Conservation (phyloP, 1,140 invertebrate species). For the Whitmania pigra region DNA sequence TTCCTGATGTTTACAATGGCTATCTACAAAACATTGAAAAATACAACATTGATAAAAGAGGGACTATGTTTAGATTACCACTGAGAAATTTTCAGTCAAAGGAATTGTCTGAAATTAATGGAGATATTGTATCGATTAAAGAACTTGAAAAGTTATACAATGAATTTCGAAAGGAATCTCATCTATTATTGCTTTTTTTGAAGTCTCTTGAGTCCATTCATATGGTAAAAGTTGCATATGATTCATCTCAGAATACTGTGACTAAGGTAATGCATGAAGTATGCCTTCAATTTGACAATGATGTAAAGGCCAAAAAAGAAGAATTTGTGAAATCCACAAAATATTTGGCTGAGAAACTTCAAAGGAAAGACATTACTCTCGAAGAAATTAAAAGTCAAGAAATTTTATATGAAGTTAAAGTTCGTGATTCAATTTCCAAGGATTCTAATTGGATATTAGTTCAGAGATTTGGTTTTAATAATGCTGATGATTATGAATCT, state of each 20-base stretch:
- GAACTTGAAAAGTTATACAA: conserved; percentile 26
- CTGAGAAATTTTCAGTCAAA: conserved; percentile 19
- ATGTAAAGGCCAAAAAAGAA: background rate
- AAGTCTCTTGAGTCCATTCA: background rate
- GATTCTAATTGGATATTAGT: conserved; percentile 26
- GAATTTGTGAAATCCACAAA: background rate
- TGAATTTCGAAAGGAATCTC: conserved; percentile 3
- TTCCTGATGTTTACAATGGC: conserved; percentile 29
- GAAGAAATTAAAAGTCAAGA: background rate
- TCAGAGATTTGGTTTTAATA: conserved; percentile 30
- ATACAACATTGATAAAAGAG: background rate
- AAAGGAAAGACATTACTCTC: background rate
- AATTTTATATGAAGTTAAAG: conserved; percentile 3
- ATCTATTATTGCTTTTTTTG: conserved; percentile 3
- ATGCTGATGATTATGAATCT: conserved; percentile 20
- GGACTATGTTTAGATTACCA: conserved; percentile 24
- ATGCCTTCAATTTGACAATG: background rate
- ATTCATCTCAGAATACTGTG: background rate
- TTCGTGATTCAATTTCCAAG: background rate
- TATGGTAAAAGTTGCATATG: background rate
- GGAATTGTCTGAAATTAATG: conserved; percentile 27
- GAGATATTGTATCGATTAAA: conserved; percentile 21
- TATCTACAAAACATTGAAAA: conserved; percentile 21
- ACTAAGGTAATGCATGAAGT: background rate
- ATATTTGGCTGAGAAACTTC: background rate